These are phyloP conservation scores for Austrofundulus limnaeus DNA, from an alignment of 2,113 vertebrate genomes.

Conservation along the genomic window DNA sequence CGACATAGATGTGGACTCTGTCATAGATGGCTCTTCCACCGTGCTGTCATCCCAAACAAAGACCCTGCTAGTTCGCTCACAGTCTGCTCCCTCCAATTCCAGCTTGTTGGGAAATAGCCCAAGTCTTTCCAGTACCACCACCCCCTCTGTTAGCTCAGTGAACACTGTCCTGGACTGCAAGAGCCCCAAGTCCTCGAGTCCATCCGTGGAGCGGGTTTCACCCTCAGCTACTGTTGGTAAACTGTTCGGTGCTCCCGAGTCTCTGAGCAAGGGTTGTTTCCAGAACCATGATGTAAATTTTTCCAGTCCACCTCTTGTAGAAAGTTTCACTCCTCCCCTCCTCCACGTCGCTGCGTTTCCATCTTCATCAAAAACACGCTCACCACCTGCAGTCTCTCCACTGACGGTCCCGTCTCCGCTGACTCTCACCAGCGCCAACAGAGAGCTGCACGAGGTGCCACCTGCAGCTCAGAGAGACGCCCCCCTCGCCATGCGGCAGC, in stretches of 20 bases:
- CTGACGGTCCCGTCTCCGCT: slow-evolving; percentile 12
- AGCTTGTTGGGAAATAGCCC: slow-evolving; percentile 41
- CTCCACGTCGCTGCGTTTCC: slow-evolving; percentile 49
- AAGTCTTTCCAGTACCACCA: slow-evolving; percentile 51
- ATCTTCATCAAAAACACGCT: slow-evolving; percentile 46
- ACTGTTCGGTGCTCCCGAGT: slow-evolving; percentile 33
- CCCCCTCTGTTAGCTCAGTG: slow-evolving; percentile 49
- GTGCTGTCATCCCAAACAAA: slow-evolving; percentile 56
- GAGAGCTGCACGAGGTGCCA: slow-evolving; percentile 22
- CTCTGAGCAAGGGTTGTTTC: slow-evolving; percentile 34
- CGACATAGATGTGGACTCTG: slow-evolving; percentile 54
- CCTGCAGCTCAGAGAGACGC: slow-evolving; percentile 23
- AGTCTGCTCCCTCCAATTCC: slow-evolving; percentile 41
- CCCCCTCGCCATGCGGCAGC: slow-evolving; percentile 44
- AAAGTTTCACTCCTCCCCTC: slow-evolving; percentile 47
- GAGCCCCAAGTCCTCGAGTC: slow-evolving; percentile 63
- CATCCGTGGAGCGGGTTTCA: slow-evolving; percentile 50
- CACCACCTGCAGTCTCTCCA: slow-evolving; percentile 40
- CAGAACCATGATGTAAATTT: slow-evolving; percentile 46
- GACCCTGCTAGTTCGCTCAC: slow-evolving; percentile 57
- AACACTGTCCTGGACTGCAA: slow-evolving; percentile 47
- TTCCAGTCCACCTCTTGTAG: slow-evolving; percentile 22
- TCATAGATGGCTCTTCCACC: slow-evolving; percentile 62
- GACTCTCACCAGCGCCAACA: slow-evolving; percentile 33
- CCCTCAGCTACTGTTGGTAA: slow-evolving; percentile 39